These are phyloP conservation scores for Aurelia aurita complex sp. Pacific DNA, from an alignment of 30 jellyfish, hydroid and myxozoan genomes.

Conservation along the genomic window DNA sequence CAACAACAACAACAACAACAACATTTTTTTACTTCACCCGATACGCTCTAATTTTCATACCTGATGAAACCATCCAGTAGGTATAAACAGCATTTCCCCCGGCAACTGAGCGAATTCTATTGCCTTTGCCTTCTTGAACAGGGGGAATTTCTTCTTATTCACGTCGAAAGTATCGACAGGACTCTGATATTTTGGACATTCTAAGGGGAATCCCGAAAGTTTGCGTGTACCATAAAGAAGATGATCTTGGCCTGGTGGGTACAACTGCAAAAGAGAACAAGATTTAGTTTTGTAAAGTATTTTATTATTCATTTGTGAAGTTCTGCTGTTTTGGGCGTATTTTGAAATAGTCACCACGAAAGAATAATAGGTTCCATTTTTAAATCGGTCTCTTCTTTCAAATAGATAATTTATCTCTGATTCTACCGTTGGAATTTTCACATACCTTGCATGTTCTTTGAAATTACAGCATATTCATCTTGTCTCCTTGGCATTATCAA, in stretches of 20 bases:
- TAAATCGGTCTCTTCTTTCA: too few species aligned
- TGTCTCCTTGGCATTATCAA: too few species aligned
- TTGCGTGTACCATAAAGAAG: conserved; percentile 50
- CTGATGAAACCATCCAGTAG: conserved; percentile 87
- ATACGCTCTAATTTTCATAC: neutral
- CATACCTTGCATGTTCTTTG: too few species aligned
- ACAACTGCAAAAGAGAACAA: conserved; percentile 27
- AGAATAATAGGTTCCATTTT: too few species aligned
- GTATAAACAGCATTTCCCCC: conserved; percentile 76
- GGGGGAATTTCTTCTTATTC: conserved; percentile 43
- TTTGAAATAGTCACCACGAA: too few species aligned
- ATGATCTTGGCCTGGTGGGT: conserved; percentile 84
- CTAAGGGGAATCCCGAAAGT: conserved; percentile 62
- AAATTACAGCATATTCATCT: too few species aligned
- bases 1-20: neutral
- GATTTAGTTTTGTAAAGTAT: neutral
- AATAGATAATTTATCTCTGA: too few species aligned
- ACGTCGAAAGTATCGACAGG: conserved; percentile 53
- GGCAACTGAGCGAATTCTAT: conserved; percentile 71
- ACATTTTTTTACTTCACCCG: too few species aligned
- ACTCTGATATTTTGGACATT: conserved; percentile 72
- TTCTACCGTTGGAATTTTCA: too few species aligned
- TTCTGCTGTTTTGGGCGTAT: too few species aligned
- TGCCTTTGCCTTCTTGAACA: conserved; percentile 60
- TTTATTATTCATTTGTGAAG: too few species aligned